Base-by-base conservation (phyloP, 2,113 vertebrate genomes). In the Ciconia maguari region DNA sequence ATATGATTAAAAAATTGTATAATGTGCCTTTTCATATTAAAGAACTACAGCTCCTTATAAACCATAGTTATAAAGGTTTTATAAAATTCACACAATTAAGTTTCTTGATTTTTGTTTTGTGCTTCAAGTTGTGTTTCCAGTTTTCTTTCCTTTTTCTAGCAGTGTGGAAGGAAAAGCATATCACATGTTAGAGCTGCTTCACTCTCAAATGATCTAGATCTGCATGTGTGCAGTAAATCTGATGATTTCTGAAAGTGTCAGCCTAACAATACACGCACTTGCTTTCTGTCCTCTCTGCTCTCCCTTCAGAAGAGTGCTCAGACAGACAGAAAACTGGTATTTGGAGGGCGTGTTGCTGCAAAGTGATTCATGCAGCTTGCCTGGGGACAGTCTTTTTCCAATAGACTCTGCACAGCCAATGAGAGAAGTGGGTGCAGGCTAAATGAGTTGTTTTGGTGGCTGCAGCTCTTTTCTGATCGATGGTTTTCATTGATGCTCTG, bases 261-360 rank as follows among this genome's bases (percentile, higher is more conserved):
- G 0, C 54, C 36, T 78, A 18, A 29, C 27, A 34, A 11, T 21
- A 4, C 10, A 41, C 38, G 44, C n/a, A 22, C 21, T 3, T 57
- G 64, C 17, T 6, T 70, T 80, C 29, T 14, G 9, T 83, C 58
- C 49, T 80, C 32, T 22, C 38, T 58, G 13, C 64, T 80, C 42
- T 64, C 41, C 8, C 1, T 48, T 68, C 48, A 27, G 48, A 27
- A 54, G 46, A 26, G 48, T 0, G 0, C 42, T 62, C 10, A 15
- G 49, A 15, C 54, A 58, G 46, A 30, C 42, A 84, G 74, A n/a
- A 19, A 42, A 44, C 29, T 75, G n/a, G 5, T 44, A 10, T 88
- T 61, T 25, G 57, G n/a, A 51, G 51, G 2, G 26, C 0, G 0
- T 89, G 68, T 61, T 61, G 60, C 66, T 90, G 83, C 61, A 6